phyloP scores from a whole-genome alignment of 1,140 invertebrate genomes.

The Holotrichia oblita region DNA sequence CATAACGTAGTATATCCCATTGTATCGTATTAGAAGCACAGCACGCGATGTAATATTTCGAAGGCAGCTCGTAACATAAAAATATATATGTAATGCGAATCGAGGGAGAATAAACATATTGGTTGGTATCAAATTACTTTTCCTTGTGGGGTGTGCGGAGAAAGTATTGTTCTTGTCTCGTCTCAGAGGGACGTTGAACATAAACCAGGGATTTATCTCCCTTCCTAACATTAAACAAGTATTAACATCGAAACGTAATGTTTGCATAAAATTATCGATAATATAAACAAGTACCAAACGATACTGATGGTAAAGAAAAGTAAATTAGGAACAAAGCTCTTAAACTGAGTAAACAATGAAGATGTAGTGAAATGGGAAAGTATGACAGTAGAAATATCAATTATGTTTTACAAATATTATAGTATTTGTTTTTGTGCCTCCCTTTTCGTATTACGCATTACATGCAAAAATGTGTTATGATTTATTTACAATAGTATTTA shows the following conservation, averaged over 20 bases:
- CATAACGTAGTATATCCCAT: background rate
- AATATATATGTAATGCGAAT: background rate
- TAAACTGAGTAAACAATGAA: background rate
- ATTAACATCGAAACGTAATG: slow-evolving; percentile 2
- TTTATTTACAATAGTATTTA: too few relatives aligned
- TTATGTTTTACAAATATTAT: too few relatives aligned
- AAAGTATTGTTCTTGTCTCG: slow-evolving; percentile 25
- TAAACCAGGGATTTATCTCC: slow-evolving; percentile 29
- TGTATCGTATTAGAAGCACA: background rate
- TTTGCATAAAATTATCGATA: slow-evolving; percentile 37
- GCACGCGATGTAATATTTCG: background rate
- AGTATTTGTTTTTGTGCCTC: too few relatives aligned
- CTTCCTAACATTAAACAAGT: slow-evolving; percentile 24
- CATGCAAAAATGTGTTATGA: too few relatives aligned
- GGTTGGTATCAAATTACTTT: slow-evolving; percentile 27
- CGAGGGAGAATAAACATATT: slow-evolving; percentile 11
- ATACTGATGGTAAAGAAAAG: background rate
- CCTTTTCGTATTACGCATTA: too few relatives aligned
- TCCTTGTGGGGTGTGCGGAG: background rate
- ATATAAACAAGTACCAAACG: background rate
- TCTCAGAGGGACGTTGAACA: slow-evolving; percentile 1
- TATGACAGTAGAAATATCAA: too few relatives aligned
- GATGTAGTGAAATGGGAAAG: too few relatives aligned
- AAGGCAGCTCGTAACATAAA: background rate
- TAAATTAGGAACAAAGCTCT: background rate